Evolutionary conservation across 2,797 vertebrate genomes (phyloP), one percentile per base, ranked within the genome.

Genomic region (Eulemur albifrons): DNA sequence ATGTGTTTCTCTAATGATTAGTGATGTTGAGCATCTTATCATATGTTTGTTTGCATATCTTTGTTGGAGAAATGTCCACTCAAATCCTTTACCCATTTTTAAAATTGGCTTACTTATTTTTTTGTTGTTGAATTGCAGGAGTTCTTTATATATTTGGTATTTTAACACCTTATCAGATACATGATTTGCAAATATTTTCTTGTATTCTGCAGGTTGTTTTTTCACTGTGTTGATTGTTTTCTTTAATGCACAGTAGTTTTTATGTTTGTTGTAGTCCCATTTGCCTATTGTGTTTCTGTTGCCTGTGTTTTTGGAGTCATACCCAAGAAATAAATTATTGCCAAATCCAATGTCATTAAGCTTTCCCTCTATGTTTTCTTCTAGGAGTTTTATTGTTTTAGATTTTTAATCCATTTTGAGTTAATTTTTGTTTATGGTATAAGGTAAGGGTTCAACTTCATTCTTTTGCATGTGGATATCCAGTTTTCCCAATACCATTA

Each of bases 251-350:
- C 11, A n/a, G 27, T 40, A 59, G 57, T 63, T 79, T 77, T 84
- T 35, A 35, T 77, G 17, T 61, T 77, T 63, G 10, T 52, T 84
- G 1, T 87, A 48, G 25, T 89, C 35, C 7, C 7, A n/a, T 48
- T 83, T 72, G 25, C 63, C 61, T 45, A 48, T 32, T 89, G 73
- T 92, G 70, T 48, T 83, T 75, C 73, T 67, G 11, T 82, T 82
- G 57, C 32, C 18, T 75, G 1, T 83, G 50, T 50, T 83, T 59
- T 76, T 67, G 40, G 40, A 25, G 25, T 30, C 20, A 69, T 50
- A 59, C 48, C 32, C 50, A 83, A 83, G 50, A 94, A 94, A 89
- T 89, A 94, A 94, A 83, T 89, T 50, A 69, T 76, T 83, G 32
- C 20, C 61, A 59, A 67, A 76, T 57, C 4, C 25, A 69, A 11